Evolutionary conservation across 1,140 invertebrate genomes (phyloP), one percentile per base, ranked within the genome.

Genomic region (Diorhabda elongata): DNA sequence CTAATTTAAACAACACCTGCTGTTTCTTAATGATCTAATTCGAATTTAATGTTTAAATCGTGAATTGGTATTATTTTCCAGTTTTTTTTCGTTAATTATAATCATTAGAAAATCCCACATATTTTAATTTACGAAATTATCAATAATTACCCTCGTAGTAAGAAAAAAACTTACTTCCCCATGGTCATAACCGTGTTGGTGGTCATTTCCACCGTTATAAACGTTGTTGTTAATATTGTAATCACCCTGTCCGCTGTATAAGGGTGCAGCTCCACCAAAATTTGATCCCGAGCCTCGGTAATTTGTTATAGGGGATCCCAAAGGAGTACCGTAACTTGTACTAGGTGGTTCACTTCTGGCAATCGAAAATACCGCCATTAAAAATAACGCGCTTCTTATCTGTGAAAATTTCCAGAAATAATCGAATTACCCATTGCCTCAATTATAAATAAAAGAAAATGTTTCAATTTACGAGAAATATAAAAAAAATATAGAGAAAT

Each of bases 191-290:
- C 64, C 63, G 60, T 69, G 64, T 42, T 52, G 61, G 52, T 59
- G n/a, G n/a, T 78, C 73, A 4, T 67, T 75, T 42, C 71, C 68
- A 11, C 75, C 76, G 58, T 75, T 64, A 58, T 75, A 71, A n/a
- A 73, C 52, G 44, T 69, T 56, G 58, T 75, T 68, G 58, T 75
- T 68, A 42, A 62, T 67, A 44, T 74, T 68, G 65, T 79, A 74
- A 45, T 71, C 72, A 6, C 71, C 2, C 71, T 41, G 69, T 68
- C 7, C 73, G 4, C n/a, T 52, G 4, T 52, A 52, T 8, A 8
- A n/a, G 47, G 47, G n/a, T 44, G 63, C 64, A 5, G 65, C 44
- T n/a, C 65, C 47, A 2, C 6, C 47, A 4, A 8, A 52, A 4
- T 52, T 61, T 47, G 52, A 66, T 64, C 61, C 69, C 42, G 44